Conservation (phyloP, 2,888 invertebrate species). For the Lasioglossum lativentre region DNA sequence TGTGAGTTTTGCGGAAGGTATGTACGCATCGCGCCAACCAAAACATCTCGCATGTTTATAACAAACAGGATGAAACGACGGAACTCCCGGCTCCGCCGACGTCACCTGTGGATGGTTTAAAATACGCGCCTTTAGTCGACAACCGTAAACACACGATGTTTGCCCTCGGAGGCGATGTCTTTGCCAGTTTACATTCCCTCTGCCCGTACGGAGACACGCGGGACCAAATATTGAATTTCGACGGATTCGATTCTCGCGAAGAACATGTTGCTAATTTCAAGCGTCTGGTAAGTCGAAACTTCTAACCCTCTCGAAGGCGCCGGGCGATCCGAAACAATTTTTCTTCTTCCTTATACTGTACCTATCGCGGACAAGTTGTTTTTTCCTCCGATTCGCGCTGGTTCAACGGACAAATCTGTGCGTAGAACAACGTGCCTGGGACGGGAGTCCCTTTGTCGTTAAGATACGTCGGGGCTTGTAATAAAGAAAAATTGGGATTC, state of each 20-base stretch:
- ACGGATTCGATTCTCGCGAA: background rate
- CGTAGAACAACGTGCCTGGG: background rate
- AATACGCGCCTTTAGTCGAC: constrained; percentile 44
- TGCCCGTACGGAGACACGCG: background rate
- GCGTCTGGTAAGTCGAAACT: background rate
- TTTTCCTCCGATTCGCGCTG: background rate
- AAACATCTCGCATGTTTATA: background rate
- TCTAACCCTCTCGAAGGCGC: background rate
- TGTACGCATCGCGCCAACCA: background rate
- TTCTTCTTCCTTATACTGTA: background rate
- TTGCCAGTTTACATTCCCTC: background rate
- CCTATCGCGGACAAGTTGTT: background rate
- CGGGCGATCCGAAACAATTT: background rate
- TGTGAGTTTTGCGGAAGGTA: constrained; percentile 5
- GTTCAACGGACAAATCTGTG: constrained; percentile 2
- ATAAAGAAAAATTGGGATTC: constrained; percentile 61
- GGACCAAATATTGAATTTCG: background rate
- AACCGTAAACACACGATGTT: background rate
- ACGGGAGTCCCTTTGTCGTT: constrained; percentile 22
- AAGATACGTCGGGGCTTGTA: constrained; percentile 38
- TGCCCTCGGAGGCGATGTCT: background rate
- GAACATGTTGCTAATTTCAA: background rate
- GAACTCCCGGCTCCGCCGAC: constrained; percentile 4
- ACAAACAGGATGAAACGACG: constrained; percentile 28
- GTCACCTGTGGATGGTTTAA: background rate